Base-by-base conservation (phyloP, 2,797 vertebrate genomes). In the Phylloscopus collybita region DNA sequence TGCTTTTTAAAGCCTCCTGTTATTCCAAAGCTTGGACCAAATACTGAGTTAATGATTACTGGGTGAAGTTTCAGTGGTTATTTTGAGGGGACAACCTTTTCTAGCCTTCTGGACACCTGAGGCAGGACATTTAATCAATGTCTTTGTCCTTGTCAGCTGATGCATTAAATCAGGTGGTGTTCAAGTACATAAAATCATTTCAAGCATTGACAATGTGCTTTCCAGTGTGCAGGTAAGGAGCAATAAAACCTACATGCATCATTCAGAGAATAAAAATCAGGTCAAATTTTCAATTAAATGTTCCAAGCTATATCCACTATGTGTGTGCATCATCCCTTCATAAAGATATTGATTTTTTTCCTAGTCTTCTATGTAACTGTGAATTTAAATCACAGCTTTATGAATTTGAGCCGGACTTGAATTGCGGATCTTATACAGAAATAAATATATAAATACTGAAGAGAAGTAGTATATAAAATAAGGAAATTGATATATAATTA, bases 11-110 rank as follows among this genome's bases (percentile, higher is more conserved):
- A 80, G 74, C 74, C 60, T 93, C 38, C 22, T 83, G 65, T 90
- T 92, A 67, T 80, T 96, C 61, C 80, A 49, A 61, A 53, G 64
- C 78, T 76, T 82, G 90, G 74, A 82, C 78, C 88, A 82, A 95
- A 86, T 44, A 61, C 36, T 11, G 44, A 83, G 96, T 97, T 97
- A 97, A 97, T 96, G 83, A 96, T 97, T 95, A 88, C 74, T 92
- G 86, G 53, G 56, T 82, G 86, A 87, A 94, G 88, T 96, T 96
- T 92, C 86, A 61, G 64, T 49, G 74, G 60, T 75, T 84, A 70
- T 93, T 96, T 95, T 80, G 88, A 95, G 74, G 34, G 76, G 57
- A 86, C 67, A 56, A 45, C 70, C 53, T 96, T 93, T 96, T 92
- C 80, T 90, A 96, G 80, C 88, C 78, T 93, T 85, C 90, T 94